These are phyloP conservation scores for Struthio camelus DNA, from an alignment of 2,113 vertebrate genomes.

Conservation along the genomic window DNA sequence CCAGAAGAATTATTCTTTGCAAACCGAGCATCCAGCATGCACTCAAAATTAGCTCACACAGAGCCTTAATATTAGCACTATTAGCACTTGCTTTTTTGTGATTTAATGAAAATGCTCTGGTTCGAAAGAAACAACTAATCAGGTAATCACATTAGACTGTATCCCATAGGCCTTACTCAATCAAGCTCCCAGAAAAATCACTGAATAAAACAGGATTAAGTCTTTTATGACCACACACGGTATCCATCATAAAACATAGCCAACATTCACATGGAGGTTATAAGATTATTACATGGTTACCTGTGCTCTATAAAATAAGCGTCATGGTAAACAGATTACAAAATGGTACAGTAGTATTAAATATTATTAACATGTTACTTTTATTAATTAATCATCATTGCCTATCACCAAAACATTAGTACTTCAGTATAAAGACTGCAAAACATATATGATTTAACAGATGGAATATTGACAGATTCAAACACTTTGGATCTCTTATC, in stretches of 20 bases:
- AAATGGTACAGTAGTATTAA: not conserved
- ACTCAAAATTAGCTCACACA: not conserved
- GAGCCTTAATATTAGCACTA: not conserved
- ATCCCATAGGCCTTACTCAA: not conserved
- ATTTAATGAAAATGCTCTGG: not conserved
- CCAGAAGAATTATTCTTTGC: not conserved
- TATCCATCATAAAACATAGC: not conserved
- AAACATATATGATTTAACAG: not conserved
- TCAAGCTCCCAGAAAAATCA: constrained; percentile 3
- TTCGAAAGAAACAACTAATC: constrained; percentile 36
- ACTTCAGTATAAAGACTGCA: not conserved
- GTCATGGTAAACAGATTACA: not conserved
- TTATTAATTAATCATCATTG: constrained; percentile 13
- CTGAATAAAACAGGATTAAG: not conserved
- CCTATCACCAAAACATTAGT: constrained; percentile 22
- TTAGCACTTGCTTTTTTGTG: not conserved
- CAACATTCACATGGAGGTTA: not conserved
- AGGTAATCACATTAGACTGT: constrained; percentile 23
- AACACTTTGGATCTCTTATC: not conserved
- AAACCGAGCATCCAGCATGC: not conserved
- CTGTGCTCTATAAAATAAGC: constrained; percentile 32
- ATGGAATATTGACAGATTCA: constrained; percentile 1
- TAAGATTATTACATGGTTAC: constrained; percentile 30
- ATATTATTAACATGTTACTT: not conserved
- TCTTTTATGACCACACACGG: not conserved